These are phyloP conservation scores for Clarias pachynema DNA, from an alignment of 2,797 vertebrate species.

Conservation along the genomic window DNA sequence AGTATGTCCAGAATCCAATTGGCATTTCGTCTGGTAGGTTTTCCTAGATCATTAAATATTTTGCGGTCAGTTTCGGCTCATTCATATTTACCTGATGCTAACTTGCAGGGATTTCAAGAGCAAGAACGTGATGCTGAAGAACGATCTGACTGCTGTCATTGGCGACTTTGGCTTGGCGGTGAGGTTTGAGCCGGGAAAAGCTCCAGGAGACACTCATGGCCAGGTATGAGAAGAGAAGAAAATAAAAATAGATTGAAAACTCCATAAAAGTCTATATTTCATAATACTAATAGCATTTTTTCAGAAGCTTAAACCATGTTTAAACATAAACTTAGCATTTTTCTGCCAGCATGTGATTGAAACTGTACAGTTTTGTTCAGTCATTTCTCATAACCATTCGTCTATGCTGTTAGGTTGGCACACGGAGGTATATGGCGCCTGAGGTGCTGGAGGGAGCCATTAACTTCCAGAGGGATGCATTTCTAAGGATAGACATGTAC, in stretches of 20 bases:
- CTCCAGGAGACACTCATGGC: constrained; percentile 93
- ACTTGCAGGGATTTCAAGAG: constrained; percentile 91
- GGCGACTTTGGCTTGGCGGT: constrained; percentile 93
- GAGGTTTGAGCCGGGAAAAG: constrained; percentile 89
- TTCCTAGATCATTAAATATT: not conserved
- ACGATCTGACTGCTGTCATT: constrained; percentile 85
- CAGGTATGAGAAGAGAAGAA: constrained; percentile 73
- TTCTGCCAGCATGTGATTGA: not conserved
- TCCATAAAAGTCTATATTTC: not conserved
- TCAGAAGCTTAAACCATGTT: not conserved
- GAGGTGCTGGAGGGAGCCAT: constrained; percentile 95
- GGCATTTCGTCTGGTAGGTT: not conserved
- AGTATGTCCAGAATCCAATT: not conserved
- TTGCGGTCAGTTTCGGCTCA: not conserved
- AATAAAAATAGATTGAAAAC: too few species aligned
- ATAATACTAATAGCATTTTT: not conserved
- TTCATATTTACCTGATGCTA: not conserved
- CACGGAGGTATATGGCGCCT: constrained; percentile 93
- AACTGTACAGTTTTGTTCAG: not conserved
- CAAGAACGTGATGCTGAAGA: constrained; percentile 91
- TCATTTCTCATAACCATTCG: not conserved
- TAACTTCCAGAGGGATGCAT: constrained; percentile 94
- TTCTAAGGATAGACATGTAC: constrained; percentile 96
- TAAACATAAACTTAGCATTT: not conserved
- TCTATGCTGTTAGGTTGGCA: constrained; percentile 82